These are phyloP conservation scores for Actinostola sp. DNA, from an alignment of 92 coral and sea anemone species.

Conservation along the genomic window DNA sequence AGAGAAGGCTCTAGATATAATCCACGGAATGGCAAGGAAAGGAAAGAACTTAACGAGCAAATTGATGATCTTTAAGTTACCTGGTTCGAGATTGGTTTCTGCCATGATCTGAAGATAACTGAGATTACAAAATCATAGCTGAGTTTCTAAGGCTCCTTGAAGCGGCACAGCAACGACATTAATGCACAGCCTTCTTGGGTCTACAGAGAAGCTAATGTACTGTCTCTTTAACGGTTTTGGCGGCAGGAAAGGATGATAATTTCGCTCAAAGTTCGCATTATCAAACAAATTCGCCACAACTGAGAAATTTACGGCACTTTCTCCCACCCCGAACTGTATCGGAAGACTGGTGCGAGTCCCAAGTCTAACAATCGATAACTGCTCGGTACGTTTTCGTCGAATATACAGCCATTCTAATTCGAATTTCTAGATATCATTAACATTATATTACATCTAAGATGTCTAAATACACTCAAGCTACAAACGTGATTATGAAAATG, in stretches of 20 bases:
- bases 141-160: background rate
- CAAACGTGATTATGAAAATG: no score
- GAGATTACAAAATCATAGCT: slow-evolving; percentile 28
- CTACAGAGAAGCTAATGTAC: background rate
- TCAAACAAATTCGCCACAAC: slow-evolving; percentile 22
- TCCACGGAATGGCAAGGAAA: background rate
- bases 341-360: slow-evolving; percentile 44
- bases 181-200: background rate
- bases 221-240: background rate
- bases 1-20: slow-evolving; percentile 1
- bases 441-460: no score
- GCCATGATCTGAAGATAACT: slow-evolving; percentile 29
- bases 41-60: background rate
- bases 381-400: no score
- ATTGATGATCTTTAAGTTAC: slow-evolving; percentile 11
- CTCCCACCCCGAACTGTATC: slow-evolving; percentile 54
- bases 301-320: slow-evolving; percentile 21
- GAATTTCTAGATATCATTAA: no score
- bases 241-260: background rate
- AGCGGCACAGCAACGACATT: background rate
- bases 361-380: slow-evolving; percentile 24
- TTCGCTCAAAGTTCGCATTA: background rate
- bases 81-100: slow-evolving; percentile 55
- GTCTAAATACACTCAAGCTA: background rate
- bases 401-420: no score